Evolutionary conservation across 2,888 invertebrate genomes (phyloP), one percentile per base, ranked within the genome.

Genomic region (Drosophila bunnanda): DNA sequence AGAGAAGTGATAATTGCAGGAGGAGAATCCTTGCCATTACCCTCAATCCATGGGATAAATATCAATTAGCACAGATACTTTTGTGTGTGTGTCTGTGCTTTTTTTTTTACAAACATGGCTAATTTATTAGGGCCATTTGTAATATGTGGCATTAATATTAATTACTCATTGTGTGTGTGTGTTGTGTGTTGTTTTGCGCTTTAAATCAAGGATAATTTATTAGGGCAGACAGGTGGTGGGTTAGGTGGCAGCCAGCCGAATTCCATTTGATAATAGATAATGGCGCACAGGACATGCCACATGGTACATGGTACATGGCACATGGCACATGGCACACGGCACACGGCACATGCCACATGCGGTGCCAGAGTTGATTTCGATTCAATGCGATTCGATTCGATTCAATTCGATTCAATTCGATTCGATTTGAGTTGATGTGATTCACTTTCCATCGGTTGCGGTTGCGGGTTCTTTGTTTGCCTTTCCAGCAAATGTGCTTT

Each of bases 351-450:
- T 60, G 60, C 75, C 68, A 61, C 79, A 54, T 52, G 57, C 57
- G 57, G 43, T 34, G 50, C 48, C 25, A 48, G 32, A 41, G 64
- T 48, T 61, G 62, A 41, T 61, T 62, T 59, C 68, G 67, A 48
- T 52, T 59, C 59, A 25, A 57, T 75, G 50, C 66, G 56, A 65
- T 75, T 30, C 46, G 55, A 39, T 66, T 25, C 53, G 38, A 28
- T 60, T 59, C 44, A 39, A 22, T 54, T 43, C 48, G 46, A 38
- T 65, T 32, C 61, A 38, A 50, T 75, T 13, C 28, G 55, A 61
- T 75, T 70, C 54, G 70, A 77, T 78, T 70, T 53, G 72, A 77
- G 78, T 76, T 77, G 79, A 75, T 76, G 75, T 75, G 73, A 70
- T 58, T 59, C 69, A 53, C 52, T 53, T 53, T 44, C 52, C 38